These are phyloP conservation scores for Diorhabda carinulata DNA, from an alignment of 1,140 invertebrate genomes.

Conservation along the genomic window DNA sequence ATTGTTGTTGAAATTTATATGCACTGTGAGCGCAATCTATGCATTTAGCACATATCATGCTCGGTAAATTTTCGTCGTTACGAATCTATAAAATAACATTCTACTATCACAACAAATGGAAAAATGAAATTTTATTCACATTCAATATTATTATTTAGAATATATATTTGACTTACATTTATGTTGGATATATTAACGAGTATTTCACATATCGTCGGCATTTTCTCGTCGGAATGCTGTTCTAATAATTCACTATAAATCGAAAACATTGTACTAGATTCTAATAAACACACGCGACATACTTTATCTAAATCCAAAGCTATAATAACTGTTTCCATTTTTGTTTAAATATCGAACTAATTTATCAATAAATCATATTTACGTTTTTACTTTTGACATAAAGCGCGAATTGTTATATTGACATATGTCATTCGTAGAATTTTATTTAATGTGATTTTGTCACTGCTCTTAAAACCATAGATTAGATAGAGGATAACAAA, in stretches of 20 bases:
- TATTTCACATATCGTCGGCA: conserved; percentile 29
- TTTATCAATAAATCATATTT: too few relatives aligned
- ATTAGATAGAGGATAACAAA: too few relatives aligned
- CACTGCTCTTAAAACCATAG: too few relatives aligned
- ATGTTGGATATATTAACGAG: conserved; percentile 31
- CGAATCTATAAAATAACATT: conserved; percentile 26
- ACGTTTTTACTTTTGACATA: too few relatives aligned
- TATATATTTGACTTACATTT: conserved; percentile 14
- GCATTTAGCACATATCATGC: conserved; percentile 33
- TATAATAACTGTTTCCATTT: conserved; percentile 15
- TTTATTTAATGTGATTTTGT: too few relatives aligned
- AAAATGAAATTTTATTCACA: not conserved
- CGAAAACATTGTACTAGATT: conserved; percentile 30
- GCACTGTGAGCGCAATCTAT: conserved; percentile 30
- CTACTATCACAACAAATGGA: not conserved
- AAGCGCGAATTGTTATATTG: too few relatives aligned
- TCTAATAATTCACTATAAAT: conserved; percentile 33
- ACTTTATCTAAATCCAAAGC: conserved; percentile 29
- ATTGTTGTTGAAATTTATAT: conserved; percentile 37
- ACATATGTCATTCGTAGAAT: too few relatives aligned
- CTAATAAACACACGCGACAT: conserved; percentile 29
- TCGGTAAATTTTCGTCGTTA: conserved; percentile 32
- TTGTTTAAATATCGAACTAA: not conserved
- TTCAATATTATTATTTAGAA: too few relatives aligned
- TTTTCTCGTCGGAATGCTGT: conserved; percentile 23